These are phyloP conservation scores for Pogonomyrmex barbatus DNA, from an alignment of 1,140 invertebrate genomes.

Conservation along the genomic window DNA sequence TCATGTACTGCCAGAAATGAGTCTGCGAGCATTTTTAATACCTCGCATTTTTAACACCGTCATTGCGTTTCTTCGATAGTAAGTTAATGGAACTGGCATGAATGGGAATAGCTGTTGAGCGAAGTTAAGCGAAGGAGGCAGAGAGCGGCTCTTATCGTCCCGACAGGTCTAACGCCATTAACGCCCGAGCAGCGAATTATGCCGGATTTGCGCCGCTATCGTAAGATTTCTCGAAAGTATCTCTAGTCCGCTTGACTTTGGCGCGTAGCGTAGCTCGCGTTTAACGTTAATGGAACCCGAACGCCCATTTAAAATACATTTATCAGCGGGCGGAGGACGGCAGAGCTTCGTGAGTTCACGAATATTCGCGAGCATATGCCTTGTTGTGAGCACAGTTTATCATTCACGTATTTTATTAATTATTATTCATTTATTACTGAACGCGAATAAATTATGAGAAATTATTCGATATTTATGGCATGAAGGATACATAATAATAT, in stretches of 20 bases:
- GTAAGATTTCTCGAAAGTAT: slow-evolving; percentile 64
- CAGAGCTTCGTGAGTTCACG: not conserved
- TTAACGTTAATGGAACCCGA: slow-evolving; percentile 63
- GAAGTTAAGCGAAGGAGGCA: slow-evolving; percentile 54
- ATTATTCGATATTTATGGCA: not conserved
- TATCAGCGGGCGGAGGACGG: slow-evolving; percentile 44
- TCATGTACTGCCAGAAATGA: not conserved
- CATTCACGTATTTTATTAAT: slow-evolving; percentile 24
- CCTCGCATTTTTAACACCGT: slow-evolving; percentile 32
- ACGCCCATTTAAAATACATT: slow-evolving; percentile 63
- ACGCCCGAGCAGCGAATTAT: slow-evolving; percentile 59
- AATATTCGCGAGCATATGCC: not conserved
- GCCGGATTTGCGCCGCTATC: slow-evolving; percentile 57
- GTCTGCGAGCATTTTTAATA: not conserved
- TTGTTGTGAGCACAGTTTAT: slow-evolving; percentile 3
- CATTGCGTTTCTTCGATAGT: slow-evolving; percentile 24
- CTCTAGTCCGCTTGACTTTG: slow-evolving; percentile 63
- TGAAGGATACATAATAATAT: not conserved
- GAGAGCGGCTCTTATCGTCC: slow-evolving; percentile 56
- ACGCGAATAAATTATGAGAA: not conserved
- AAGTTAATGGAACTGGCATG: slow-evolving; percentile 62
- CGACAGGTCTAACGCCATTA: slow-evolving; percentile 62
- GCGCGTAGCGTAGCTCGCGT: slow-evolving; percentile 42
- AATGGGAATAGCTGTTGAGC: slow-evolving; percentile 61
- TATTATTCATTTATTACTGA: slow-evolving; percentile 15